Conservation (phyloP, 2,888 invertebrate species). For the Rhynchonema sp. region DNA sequence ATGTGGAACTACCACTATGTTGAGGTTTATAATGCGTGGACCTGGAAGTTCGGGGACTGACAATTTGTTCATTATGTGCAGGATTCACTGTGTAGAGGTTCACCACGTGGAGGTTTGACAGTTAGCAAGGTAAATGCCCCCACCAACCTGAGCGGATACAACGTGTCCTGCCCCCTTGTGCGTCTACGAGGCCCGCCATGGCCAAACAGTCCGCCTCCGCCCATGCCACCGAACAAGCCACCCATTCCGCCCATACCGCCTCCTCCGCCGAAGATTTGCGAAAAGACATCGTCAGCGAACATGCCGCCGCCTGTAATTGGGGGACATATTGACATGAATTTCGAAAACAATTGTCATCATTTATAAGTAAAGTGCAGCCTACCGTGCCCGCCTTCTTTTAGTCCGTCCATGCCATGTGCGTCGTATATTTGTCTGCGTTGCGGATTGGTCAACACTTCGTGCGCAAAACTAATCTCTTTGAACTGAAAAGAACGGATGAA, state of each 20-base stretch:
- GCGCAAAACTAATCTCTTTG: conserved; percentile 84
- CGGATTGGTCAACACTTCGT: conserved; percentile 71
- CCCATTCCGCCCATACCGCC: conserved; percentile 27
- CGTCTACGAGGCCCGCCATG: conserved; percentile 38
- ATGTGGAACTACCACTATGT: too few species aligned
- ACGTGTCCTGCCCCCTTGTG: conserved; percentile 49
- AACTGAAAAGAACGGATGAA: conserved; percentile 44
- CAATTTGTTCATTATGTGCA: too few species aligned
- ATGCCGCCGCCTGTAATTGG: neutral
- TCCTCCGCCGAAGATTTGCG: conserved; percentile 45
- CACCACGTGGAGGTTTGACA: too few species aligned
- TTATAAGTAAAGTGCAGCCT: neutral
- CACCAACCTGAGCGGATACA: conserved; percentile 51
- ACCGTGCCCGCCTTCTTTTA: conserved; percentile 52
- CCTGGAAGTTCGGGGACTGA: too few species aligned
- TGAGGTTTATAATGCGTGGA: too few species aligned
- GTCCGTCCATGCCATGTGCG: conserved; percentile 61
- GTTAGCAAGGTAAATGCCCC: too few species aligned
- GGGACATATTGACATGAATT: neutral
- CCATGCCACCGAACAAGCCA: conserved; percentile 11
- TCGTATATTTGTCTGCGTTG: conserved; percentile 69
- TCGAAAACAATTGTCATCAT: too few species aligned
- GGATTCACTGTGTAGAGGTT: too few species aligned
- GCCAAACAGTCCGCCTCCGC: conserved; percentile 30
- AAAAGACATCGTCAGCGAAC: conserved; percentile 43